These are phyloP conservation scores for Theocolax elegans DNA, from an alignment of 1,140 invertebrate species.

Conservation along the genomic window DNA sequence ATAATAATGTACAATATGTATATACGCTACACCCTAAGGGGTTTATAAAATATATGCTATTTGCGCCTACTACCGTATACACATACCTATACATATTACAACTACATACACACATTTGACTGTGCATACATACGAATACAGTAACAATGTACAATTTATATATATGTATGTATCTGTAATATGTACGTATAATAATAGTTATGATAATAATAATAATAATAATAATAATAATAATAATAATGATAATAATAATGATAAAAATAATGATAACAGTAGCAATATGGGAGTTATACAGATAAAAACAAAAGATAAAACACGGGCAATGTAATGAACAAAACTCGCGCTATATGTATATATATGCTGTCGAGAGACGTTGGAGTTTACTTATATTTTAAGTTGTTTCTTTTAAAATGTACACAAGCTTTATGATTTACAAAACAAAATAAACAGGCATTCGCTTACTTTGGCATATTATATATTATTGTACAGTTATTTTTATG, in stretches of 20 bases:
- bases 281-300: slow-evolving; percentile 23
- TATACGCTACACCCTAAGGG: slow-evolving; percentile 21
- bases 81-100: neutral
- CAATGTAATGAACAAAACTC: slow-evolving; percentile 28
- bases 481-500: slow-evolving; percentile 18
- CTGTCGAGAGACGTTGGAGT: slow-evolving; percentile 29
- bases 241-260: no score
- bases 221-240: no score
- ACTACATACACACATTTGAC: neutral
- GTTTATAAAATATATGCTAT: slow-evolving; percentile 7
- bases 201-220: no score
- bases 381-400: slow-evolving; percentile 20
- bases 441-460: slow-evolving; percentile 34
- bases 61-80: slow-evolving; percentile 21
- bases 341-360: slow-evolving; percentile 8
- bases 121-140: neutral
- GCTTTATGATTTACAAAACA: neutral
- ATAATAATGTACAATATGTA: slow-evolving; percentile 12
- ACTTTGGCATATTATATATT: slow-evolving; percentile 18
- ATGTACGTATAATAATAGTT: no score
- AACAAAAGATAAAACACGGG: slow-evolving; percentile 31
- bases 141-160: no score
- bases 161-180: neutral
- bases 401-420: neutral
- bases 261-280: slow-evolving; percentile 24